Evolutionary conservation across 2,113 vertebrate genomes (phyloP), one percentile per base, ranked within the genome.

Genomic region (Proteles cristata): DNA sequence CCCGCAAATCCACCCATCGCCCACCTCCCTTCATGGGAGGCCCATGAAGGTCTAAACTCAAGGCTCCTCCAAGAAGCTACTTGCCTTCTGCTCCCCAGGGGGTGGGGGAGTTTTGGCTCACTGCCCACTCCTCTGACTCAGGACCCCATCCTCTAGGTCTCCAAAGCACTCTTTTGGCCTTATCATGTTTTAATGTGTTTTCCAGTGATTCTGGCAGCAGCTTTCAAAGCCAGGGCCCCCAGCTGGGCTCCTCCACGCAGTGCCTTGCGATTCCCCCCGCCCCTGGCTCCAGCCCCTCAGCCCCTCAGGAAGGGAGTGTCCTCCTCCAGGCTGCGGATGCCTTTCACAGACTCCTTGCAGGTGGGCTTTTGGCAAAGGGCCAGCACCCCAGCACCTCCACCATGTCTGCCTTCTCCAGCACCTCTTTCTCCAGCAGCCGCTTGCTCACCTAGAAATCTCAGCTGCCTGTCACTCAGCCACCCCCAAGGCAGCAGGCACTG

Each of bases 301-400:
- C 7, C 98, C 98, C 69, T 98, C 95, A 0, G 98, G 98, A 69
- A 99, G 98, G 53, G 97, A 98, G 90, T 98, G 94, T 99, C 98
- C 95, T 99, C 99, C 73, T 98, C 98, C 79, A 98, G 97, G 97
- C 98, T 97, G 17, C 98, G 98, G 0, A 97, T 98, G 12, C 98
- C 98, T 58, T 98, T 98, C 28, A 99, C 98, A 92, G 98, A 98
- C 28, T 99, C 98, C 96, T 98, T 98, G 11, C 98, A 98, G 2
- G 98, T 97, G 73, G 98, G 97, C 90, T 98, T 98, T 98, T 98
- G 0, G 87, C 58, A 21, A 98, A 99, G 10, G 98, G 98, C 53
- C 98, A 77, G 0, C 98, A 97, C 1, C 99, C 98, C 25, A 98
- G 94, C 31, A 98, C 88, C 74, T 98, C 98, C 21, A 98, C 48